phyloP scores from a whole-genome alignment of 2,113 vertebrate genomes.

The Emydura subglobosa region DNA sequence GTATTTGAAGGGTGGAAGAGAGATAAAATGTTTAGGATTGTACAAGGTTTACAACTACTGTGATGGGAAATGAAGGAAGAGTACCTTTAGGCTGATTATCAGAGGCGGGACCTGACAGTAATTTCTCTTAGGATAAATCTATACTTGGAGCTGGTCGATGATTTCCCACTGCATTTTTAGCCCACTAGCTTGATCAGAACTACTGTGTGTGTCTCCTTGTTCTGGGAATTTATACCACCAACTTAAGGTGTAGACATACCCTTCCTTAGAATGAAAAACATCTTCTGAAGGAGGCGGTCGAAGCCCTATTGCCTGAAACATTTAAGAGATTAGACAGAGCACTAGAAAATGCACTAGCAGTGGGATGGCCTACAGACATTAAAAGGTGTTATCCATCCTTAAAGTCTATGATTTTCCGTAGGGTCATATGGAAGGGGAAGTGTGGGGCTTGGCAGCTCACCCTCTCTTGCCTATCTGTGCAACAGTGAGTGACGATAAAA shows the following conservation, averaged over 20 bases:
- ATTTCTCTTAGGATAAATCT: background rate
- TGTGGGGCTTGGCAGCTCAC: slow-evolving; percentile 95
- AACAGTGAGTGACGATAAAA: slow-evolving; percentile 96
- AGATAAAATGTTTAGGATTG: background rate
- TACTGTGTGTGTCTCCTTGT: background rate
- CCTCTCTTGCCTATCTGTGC: slow-evolving; percentile 95
- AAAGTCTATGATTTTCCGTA: slow-evolving; percentile 46
- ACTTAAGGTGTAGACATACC: background rate
- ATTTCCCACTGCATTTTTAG: background rate
- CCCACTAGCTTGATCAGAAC: background rate
- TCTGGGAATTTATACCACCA: background rate
- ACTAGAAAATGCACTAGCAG: background rate
- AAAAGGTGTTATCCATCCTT: background rate
- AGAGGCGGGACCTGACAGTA: background rate
- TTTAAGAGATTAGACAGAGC: background rate
- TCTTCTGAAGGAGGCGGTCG: background rate
- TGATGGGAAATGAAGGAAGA: background rate
- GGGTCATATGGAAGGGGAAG: slow-evolving; percentile 98
- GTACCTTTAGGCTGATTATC: background rate
- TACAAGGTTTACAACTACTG: background rate
- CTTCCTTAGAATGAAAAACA: background rate
- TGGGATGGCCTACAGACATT: background rate
- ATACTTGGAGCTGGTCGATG: background rate
- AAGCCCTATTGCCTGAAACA: background rate
- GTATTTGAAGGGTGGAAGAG: background rate